phyloP scores from a whole-genome alignment of 2,113 vertebrate species.

The Cichladusa arquata region DNA sequence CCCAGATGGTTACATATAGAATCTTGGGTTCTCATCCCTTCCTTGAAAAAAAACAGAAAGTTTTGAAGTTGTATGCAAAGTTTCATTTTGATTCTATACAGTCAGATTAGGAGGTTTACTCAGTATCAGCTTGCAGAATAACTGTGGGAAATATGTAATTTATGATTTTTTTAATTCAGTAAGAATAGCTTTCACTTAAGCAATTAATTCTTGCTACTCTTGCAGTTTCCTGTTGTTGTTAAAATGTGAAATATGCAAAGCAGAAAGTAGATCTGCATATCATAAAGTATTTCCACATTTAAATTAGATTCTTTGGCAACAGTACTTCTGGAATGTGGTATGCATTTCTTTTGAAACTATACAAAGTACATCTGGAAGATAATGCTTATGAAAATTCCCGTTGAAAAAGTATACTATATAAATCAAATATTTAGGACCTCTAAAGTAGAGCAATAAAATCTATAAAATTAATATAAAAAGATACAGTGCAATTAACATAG shows the following conservation, averaged over 20 bases:
- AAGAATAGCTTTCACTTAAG: not conserved
- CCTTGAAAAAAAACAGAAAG: not conserved
- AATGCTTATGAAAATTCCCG: not conserved
- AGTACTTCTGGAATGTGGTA: not conserved
- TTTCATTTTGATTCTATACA: not conserved
- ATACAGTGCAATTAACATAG: slow-evolving; percentile 36
- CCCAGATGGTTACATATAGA: not conserved
- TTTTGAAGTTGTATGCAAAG: not conserved
- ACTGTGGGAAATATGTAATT: not conserved
- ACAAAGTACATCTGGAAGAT: slow-evolving; percentile 28
- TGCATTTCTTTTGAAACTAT: not conserved
- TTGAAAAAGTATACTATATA: slow-evolving; percentile 9
- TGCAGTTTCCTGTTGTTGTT: not conserved
- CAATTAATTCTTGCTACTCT: not conserved
- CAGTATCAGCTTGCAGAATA: not conserved
- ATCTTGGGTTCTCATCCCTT: not conserved
- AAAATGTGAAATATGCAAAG: not conserved
- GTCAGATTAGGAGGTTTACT: not conserved
- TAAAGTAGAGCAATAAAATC: slow-evolving; percentile 49
- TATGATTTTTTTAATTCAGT: not conserved
- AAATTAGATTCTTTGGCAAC: slow-evolving; percentile 10
- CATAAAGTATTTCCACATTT: not conserved
- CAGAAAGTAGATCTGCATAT: not conserved
- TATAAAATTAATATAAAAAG: slow-evolving; percentile 37
- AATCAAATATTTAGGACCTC: slow-evolving; percentile 31